Conservation (phyloP, 2,888 invertebrate species). For the Pandemis corylana region DNA sequence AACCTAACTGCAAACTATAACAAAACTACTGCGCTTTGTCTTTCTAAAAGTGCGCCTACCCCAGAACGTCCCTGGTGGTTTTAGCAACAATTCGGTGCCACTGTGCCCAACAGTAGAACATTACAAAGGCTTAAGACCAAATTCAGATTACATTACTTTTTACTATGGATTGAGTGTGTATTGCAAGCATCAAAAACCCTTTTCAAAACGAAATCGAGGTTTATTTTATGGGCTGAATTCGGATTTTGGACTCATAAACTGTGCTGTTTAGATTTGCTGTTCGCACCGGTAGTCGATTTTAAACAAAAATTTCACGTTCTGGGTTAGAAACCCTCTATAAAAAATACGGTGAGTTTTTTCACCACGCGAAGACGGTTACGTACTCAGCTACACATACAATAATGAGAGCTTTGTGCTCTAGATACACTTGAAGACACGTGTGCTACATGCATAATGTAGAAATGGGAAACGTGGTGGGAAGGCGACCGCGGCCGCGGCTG, state of each 20-base stretch:
- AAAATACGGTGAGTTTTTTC: background rate
- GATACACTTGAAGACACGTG: conserved; percentile 67
- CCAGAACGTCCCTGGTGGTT: background rate
- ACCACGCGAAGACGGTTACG: background rate
- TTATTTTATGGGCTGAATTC: background rate
- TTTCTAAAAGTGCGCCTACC: background rate
- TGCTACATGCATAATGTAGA: conserved; percentile 67
- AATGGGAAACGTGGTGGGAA: conserved; percentile 55
- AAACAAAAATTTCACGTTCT: background rate
- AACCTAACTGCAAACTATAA: background rate
- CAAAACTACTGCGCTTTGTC: background rate
- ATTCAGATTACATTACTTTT: background rate
- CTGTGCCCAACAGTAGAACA: background rate
- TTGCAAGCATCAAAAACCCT: background rate
- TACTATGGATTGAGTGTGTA: background rate
- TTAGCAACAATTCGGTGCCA: background rate
- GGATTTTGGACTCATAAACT: background rate
- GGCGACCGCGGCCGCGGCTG: conserved; percentile 48
- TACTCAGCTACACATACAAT: conserved; percentile 10
- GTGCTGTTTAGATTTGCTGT: background rate
- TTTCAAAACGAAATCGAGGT: background rate
- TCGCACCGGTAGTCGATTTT: background rate
- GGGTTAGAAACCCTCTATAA: background rate
- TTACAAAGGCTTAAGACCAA: background rate
- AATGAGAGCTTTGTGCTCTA: conserved; percentile 38